Percentiles rank a stretch among this genome's conserved stretches.
Evolutionary conservation across 2,888 invertebrate species (phyloP).

Genomic region (Luffia ferchaultella): DNA sequence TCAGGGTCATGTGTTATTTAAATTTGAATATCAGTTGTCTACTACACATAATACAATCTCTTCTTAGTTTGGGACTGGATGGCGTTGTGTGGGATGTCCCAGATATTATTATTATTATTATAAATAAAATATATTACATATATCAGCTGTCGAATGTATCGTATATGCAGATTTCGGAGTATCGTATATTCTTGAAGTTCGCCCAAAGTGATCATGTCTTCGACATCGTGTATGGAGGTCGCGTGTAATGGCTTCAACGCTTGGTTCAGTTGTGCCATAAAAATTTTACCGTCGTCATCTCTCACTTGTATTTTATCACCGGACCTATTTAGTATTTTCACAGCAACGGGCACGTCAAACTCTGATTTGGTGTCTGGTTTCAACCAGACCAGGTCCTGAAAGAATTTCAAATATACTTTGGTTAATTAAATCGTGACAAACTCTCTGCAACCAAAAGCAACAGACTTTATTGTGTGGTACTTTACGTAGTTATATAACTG

Average conservation of each 20-base stretch:
- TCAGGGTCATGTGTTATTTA: too few relatives aligned
- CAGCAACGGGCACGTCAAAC: conserved; percentile 88
- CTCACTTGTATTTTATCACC: conserved; percentile 78
- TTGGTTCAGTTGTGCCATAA: conserved; percentile 63
- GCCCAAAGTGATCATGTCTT: conserved; percentile 95
- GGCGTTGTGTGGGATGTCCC: too few relatives aligned
- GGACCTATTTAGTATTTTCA: conserved; percentile 79
- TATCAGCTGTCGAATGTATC: conserved; percentile 88
- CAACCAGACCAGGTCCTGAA: conserved; percentile 87
- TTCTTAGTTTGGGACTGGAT: too few relatives aligned
- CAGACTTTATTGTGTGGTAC: too few relatives aligned
- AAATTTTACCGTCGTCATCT: conserved; percentile 86
- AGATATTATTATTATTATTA: too few relatives aligned
- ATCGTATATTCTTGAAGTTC: conserved; percentile 96
- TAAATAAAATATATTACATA: conserved; percentile 93
- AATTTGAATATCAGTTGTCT: too few relatives aligned
- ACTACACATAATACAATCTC: too few relatives aligned
- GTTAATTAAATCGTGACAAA: too few relatives aligned
- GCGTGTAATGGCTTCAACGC: conserved; percentile 78
- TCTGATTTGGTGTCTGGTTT: conserved; percentile 75
- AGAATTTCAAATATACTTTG: conserved; percentile 12
- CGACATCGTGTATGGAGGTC: conserved; percentile 83
- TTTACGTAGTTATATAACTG: too few relatives aligned
- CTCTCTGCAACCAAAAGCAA: background rate
- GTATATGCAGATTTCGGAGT: conserved; percentile 85